Base-by-base conservation (phyloP, 2,113 vertebrate genomes). In the Pachyramphus minor region DNA sequence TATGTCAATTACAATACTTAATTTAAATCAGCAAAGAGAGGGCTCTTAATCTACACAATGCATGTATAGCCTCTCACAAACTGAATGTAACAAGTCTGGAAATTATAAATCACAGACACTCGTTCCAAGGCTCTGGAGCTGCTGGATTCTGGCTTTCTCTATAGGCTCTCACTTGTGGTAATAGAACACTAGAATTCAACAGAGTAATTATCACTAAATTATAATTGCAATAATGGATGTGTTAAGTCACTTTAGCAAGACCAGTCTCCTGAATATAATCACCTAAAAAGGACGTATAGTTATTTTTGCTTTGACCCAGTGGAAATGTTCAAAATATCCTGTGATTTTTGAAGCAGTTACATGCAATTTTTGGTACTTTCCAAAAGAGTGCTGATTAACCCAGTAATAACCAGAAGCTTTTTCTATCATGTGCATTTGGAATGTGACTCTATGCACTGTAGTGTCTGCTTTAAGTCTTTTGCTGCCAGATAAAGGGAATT, bases 371-470 rank as follows among this genome's bases (percentile, higher is more conserved):
- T 97, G 93, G 97, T 94, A 95, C 93, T 98, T 97, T 94, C 96
- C 97, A 97, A 91, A 97, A 84, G 42, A 87, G 81, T 83, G 77
- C 64, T 87, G 77, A 87, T 98, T 98, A 98, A 98, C 97, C 93
- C 97, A 79, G 12, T 96, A 97, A 95, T 94, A 95, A 83, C 96
- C 93, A 95, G 96, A 68, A 78, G 76, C 44, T 89, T 87, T 94
- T 93, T 96, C 89, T 95, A 88, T 84, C 16, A 24, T 74, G 3
- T 84, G 19, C 85, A 93, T 97, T 97, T 97, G 95, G 68, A 89
- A 66, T 81, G 42, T 30, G 42, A 14, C 37, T 92, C 30, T 60
- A 20, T 76, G 79, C 25, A 79, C 71, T 95, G 86, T 52, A 79
- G 4, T 77, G 73, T 95, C 84, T 91, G 63, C 37, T 89, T 91